Conservation (phyloP, 2,888 invertebrate genomes). For the Pristionchus mayeri region DNA sequence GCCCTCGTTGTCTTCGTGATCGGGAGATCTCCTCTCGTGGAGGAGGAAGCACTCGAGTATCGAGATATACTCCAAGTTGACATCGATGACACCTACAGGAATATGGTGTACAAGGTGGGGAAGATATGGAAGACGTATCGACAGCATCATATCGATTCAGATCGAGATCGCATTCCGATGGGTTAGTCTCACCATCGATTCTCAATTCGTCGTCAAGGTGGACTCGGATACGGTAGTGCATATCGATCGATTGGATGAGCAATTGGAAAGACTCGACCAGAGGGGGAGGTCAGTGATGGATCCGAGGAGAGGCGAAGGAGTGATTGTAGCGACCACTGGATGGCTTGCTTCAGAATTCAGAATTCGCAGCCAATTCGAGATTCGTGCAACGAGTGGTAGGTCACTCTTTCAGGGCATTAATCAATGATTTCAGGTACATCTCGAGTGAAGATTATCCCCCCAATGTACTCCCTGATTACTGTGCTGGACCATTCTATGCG, state of each 20-base stretch:
- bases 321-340: background rate
- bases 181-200: background rate
- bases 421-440: conserved; percentile 1
- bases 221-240: conserved; percentile 40
- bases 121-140: too few species aligned
- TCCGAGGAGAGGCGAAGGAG: background rate
- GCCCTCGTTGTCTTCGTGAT: background rate
- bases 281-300: background rate
- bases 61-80: conserved; percentile 21
- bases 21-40: background rate
- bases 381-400: background rate
- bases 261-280: background rate
- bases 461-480: background rate
- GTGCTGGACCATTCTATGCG: conserved; percentile 28
- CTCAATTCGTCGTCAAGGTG: conserved; percentile 20
- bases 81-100: conserved; percentile 20
- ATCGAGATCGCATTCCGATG: conserved; percentile 13
- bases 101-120: conserved; percentile 24
- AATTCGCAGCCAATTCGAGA: background rate
- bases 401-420: background rate
- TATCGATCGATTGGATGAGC: conserved; percentile 29
- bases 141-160: background rate
- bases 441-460: background rate
- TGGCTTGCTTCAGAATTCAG: background rate
- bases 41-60: background rate